phyloP scores from a whole-genome alignment of 2,797 vertebrate genomes.

The Sebastes matsubarae region DNA sequence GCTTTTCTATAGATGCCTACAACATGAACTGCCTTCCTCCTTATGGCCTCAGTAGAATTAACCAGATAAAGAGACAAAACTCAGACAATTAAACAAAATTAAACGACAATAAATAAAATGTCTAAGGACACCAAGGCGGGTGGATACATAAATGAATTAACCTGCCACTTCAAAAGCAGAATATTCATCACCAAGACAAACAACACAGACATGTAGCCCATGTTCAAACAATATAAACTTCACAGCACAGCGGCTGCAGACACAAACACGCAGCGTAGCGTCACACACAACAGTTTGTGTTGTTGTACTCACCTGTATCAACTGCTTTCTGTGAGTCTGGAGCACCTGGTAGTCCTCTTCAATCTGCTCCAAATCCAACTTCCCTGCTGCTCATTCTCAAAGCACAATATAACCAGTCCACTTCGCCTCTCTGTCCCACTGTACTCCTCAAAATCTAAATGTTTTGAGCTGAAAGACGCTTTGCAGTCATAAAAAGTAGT shows the following conservation, averaged over 20 bases:
- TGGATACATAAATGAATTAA: not conserved
- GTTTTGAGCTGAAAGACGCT: not conserved
- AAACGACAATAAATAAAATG: not conserved
- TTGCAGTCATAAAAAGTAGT: not conserved
- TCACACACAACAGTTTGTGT: not conserved
- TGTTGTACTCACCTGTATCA: not conserved
- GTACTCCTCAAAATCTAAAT: not conserved
- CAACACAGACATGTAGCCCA: not conserved
- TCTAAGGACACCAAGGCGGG: not conserved
- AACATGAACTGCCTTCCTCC: too few relatives aligned
- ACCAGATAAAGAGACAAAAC: not conserved
- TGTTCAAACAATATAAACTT: not conserved
- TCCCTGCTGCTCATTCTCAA: not conserved
- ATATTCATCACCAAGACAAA: not conserved
- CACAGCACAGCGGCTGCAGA: too few relatives aligned
- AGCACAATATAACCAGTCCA: not conserved
- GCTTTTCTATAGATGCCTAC: too few relatives aligned
- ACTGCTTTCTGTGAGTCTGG: not conserved
- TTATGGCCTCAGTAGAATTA: not conserved
- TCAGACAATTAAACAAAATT: not conserved
- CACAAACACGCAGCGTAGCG: not conserved
- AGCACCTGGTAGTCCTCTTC: not conserved
- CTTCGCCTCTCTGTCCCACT: not conserved
- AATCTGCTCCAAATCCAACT: not conserved
- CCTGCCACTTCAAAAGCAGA: not conserved